phyloP scores from a whole-genome alignment of 2,888 invertebrate species.

The Drosophila longiperda region DNA sequence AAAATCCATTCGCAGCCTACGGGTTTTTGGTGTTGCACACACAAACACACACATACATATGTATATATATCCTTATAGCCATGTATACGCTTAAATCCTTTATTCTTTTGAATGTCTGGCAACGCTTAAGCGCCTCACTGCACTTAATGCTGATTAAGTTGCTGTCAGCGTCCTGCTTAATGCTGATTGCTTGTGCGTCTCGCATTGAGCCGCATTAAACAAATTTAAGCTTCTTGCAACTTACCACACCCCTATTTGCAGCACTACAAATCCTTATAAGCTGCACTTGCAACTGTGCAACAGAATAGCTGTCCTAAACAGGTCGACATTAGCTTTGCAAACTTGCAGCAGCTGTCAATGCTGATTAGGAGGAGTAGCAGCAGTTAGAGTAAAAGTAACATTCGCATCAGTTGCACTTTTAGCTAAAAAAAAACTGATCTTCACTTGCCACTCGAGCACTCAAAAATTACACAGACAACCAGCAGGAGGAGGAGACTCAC shows the following conservation, averaged over 20 bases:
- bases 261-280: background rate
- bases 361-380: slow-evolving; percentile 42
- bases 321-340: slow-evolving; percentile 55
- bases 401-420: slow-evolving; percentile 22
- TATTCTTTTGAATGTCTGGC: slow-evolving; percentile 31
- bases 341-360: slow-evolving; percentile 73
- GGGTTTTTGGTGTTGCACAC: slow-evolving; percentile 16
- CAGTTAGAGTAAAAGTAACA: slow-evolving; percentile 6
- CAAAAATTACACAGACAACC: slow-evolving; percentile 7
- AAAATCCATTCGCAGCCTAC: slow-evolving; percentile 66
- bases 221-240: slow-evolving; percentile 34
- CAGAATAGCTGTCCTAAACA: slow-evolving; percentile 42
- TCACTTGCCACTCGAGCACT: slow-evolving; percentile 17
- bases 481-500: slow-evolving; percentile 2
- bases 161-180: slow-evolving; percentile 55
- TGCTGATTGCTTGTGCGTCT: slow-evolving; percentile 50
- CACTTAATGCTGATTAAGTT: slow-evolving; percentile 71
- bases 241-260: slow-evolving; percentile 31
- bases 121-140: slow-evolving; percentile 19
- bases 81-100: slow-evolving; percentile 7
- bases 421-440: slow-evolving; percentile 19
- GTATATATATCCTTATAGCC: background rate
- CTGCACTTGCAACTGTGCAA: slow-evolving; percentile 1
- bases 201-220: slow-evolving; percentile 23
- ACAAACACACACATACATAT: background rate